phyloP scores from a whole-genome alignment of 2,888 invertebrate genomes.

The Tridacna gigas region DNA sequence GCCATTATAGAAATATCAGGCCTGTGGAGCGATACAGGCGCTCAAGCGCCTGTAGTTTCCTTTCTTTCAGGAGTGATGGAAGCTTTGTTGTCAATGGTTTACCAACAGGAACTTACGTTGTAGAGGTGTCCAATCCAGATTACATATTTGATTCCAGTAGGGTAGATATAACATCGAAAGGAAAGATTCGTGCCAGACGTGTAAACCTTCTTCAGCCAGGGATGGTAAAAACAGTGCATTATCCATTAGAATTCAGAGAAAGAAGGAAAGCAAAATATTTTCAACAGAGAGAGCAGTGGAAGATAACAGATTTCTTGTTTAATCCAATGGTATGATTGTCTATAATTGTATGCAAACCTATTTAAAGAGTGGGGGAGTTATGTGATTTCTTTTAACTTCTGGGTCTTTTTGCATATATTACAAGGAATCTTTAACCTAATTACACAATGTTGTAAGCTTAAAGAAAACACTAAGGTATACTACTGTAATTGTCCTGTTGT shows the following conservation, averaged over 20 bases:
- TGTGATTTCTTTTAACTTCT: too few species aligned
- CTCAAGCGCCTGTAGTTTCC: too few species aligned
- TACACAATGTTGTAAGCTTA: too few species aligned
- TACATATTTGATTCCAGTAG: conserved; percentile 96
- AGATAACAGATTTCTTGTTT: conserved; percentile 97
- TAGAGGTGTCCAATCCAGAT: conserved; percentile 96
- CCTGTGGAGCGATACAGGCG: too few species aligned
- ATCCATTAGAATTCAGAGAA: conserved; percentile 95
- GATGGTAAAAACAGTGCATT: conserved; percentile 91
- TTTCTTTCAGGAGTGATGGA: conserved; percentile 92
- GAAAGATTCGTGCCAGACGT: conserved; percentile 97
- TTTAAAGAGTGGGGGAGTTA: too few species aligned
- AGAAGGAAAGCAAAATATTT: conserved; percentile 90
- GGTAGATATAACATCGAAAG: conserved; percentile 98
- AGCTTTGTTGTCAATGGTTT: conserved; percentile 93
- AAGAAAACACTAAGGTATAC: too few species aligned
- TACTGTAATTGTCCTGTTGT: too few species aligned
- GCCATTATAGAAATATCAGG: too few species aligned
- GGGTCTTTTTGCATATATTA: too few species aligned
- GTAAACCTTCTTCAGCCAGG: conserved; percentile 97
- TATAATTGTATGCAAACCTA: not conserved
- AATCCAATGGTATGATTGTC: conserved; percentile 92
- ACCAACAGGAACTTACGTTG: conserved; percentile 90
- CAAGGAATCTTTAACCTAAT: too few species aligned
- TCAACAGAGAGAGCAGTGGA: conserved; percentile 97